A percentile compares a stretch with the other conserved stretches of the same genome.
Evolutionary conservation across 1,140 invertebrate species (phyloP).

Genomic region (Oedothorax gibbosus): DNA sequence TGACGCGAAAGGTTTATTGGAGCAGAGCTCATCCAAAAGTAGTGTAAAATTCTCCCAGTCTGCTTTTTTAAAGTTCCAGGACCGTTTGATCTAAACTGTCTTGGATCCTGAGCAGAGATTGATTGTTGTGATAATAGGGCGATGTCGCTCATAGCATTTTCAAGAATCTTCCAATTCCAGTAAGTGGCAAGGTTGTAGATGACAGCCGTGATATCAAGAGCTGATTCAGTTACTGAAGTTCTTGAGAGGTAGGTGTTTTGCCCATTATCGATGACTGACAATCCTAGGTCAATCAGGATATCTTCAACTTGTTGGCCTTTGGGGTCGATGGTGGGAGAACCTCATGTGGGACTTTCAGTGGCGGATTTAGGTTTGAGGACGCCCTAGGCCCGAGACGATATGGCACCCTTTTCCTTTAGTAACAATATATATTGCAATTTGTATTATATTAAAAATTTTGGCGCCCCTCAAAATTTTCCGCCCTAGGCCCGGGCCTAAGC

Average conservation of each 20-base stretch:
- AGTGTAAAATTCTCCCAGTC: neutral
- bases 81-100: neutral
- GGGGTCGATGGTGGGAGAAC: neutral
- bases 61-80: neutral
- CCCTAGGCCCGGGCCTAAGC: too few species aligned
- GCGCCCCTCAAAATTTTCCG: too few species aligned
- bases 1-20: neutral
- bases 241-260: slow-evolving; percentile 7
- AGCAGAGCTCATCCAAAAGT: neutral
- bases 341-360: neutral
- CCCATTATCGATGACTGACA: neutral
- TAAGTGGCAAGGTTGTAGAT: neutral
- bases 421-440: too few species aligned
- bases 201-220: neutral
- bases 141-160: too few species aligned
- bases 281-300: neutral
- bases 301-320: neutral
- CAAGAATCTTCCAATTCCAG: slow-evolving; percentile 5
- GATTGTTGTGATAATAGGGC: slow-evolving; percentile 3
- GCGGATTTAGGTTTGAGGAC: too few species aligned
- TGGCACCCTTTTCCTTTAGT: too few species aligned
- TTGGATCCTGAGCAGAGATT: neutral
- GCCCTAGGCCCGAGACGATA: too few species aligned
- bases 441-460: too few species aligned
- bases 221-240: neutral